Evolutionary conservation across 1,140 invertebrate species (phyloP).

Genomic region (Drosophila equinoxialis): DNA sequence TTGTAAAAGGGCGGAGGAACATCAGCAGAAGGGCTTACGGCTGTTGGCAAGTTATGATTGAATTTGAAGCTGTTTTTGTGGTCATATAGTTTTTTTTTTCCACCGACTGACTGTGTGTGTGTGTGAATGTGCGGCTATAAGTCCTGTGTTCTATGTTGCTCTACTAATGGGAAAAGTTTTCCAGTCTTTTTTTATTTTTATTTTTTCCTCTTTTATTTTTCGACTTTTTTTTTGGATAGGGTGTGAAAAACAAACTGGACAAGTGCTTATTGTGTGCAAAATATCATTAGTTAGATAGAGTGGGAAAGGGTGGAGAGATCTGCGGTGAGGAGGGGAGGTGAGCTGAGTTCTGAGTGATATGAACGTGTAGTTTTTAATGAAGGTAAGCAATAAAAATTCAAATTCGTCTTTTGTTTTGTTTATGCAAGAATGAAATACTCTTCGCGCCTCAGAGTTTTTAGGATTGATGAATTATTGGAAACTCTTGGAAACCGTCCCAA

Average conservation of each 20-base stretch:
- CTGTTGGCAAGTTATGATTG: slow-evolving; percentile 75
- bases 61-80: slow-evolving; percentile 70
- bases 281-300: slow-evolving; percentile 38
- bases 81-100: slow-evolving; percentile 30
- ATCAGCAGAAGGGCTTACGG: slow-evolving; percentile 20
- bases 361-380: slow-evolving; percentile 22
- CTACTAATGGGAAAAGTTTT: slow-evolving; percentile 23
- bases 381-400: slow-evolving; percentile 3
- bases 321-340: too few species aligned
- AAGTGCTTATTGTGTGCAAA: slow-evolving; percentile 46
- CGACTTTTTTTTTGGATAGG: background rate
- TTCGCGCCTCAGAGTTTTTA: too few species aligned
- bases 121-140: slow-evolving; percentile 16
- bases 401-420: background rate
- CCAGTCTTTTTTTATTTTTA: background rate
- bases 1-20: background rate
- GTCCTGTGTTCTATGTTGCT: slow-evolving; percentile 26
- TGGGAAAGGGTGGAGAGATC: background rate
- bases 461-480: too few species aligned
- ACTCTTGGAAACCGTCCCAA: too few species aligned
- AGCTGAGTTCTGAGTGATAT: background rate
- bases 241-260: slow-evolving; percentile 30
- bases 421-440: too few species aligned
- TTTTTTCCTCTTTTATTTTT: background rate
- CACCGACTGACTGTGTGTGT: slow-evolving; percentile 6